Conservation (phyloP, 1,140 invertebrate genomes). For the Xylocopa sonorina region DNA sequence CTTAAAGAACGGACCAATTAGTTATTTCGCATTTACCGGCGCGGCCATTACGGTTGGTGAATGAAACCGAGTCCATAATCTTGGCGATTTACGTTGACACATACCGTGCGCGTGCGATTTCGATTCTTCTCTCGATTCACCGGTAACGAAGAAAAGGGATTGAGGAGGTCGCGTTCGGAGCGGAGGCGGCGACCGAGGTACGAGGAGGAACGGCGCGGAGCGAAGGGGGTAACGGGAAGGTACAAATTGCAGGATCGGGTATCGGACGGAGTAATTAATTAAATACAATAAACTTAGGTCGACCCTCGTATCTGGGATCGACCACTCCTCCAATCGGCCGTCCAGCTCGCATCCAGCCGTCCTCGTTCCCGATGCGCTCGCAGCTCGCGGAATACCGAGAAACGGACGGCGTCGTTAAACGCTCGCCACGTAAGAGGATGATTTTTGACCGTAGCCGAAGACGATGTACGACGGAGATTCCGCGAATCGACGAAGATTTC, state of each 20-base stretch:
- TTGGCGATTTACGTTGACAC: not conserved
- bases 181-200: constrained; percentile 52
- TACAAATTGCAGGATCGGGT: constrained; percentile 74
- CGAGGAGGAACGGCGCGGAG: constrained; percentile 24
- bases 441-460: constrained; percentile 50
- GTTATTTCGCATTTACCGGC: not conserved
- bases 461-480: constrained; percentile 44
- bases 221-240: constrained; percentile 50
- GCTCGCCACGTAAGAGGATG: constrained; percentile 4
- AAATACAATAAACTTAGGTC: constrained; percentile 76
- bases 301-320: constrained; percentile 73
- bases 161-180: constrained; percentile 39
- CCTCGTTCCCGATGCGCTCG: constrained; percentile 55
- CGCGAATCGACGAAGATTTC: constrained; percentile 24
- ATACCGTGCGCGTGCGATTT: not conserved
- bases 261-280: constrained; percentile 75
- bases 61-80: not conserved
- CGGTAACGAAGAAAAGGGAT: constrained; percentile 16
- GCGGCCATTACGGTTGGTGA: not conserved
- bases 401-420: constrained; percentile 36
- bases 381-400: constrained; percentile 59
- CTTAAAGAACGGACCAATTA: not conserved
- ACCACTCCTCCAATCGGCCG: constrained; percentile 72
- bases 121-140: constrained; percentile 8
- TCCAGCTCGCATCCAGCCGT: constrained; percentile 53